These are phyloP conservation scores for Rhamnusium bicolor DNA, from an alignment of 2,888 invertebrate species.

Conservation along the genomic window DNA sequence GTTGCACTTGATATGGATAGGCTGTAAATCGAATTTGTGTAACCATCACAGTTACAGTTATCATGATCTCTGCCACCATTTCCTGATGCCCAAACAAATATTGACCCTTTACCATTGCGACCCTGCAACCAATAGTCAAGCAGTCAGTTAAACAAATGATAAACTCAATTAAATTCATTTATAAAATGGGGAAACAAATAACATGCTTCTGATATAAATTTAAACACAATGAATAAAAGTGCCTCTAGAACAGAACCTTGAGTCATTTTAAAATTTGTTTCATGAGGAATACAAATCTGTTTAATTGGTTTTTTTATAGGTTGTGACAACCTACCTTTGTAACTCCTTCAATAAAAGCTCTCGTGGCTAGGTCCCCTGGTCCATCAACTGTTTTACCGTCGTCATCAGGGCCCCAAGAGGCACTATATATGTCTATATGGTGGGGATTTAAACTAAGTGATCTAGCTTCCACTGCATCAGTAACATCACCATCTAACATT, in stretches of 20 bases:
- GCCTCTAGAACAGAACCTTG: too few relatives aligned
- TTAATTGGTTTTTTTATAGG: slow-evolving; percentile 3
- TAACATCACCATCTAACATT: slow-evolving; percentile 98
- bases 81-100: slow-evolving; percentile 99
- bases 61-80: slow-evolving; percentile 97
- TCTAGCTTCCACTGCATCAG: slow-evolving; percentile 97
- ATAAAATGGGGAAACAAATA: too few relatives aligned
- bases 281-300: too few relatives aligned
- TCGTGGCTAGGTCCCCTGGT: slow-evolving; percentile 94
- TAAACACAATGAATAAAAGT: too few relatives aligned
- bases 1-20: slow-evolving; percentile 96
- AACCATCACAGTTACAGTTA: slow-evolving; percentile 99
- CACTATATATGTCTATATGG: slow-evolving; percentile 98
- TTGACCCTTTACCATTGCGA: slow-evolving; percentile 94
- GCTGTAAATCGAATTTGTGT: slow-evolving; percentile 99
- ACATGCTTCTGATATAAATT: too few relatives aligned
- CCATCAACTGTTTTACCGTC: slow-evolving; percentile 99
- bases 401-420: slow-evolving; percentile 99
- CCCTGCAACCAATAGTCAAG: slow-evolving; percentile 75
- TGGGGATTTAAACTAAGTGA: slow-evolving; percentile 95
- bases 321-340: slow-evolving; percentile 78
- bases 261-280: too few relatives aligned
- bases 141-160: background rate
- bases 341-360: slow-evolving; percentile 97
- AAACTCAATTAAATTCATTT: background rate